phyloP scores from a whole-genome alignment of 2,797 vertebrate species.

The Phyllotis vaccarum region DNA sequence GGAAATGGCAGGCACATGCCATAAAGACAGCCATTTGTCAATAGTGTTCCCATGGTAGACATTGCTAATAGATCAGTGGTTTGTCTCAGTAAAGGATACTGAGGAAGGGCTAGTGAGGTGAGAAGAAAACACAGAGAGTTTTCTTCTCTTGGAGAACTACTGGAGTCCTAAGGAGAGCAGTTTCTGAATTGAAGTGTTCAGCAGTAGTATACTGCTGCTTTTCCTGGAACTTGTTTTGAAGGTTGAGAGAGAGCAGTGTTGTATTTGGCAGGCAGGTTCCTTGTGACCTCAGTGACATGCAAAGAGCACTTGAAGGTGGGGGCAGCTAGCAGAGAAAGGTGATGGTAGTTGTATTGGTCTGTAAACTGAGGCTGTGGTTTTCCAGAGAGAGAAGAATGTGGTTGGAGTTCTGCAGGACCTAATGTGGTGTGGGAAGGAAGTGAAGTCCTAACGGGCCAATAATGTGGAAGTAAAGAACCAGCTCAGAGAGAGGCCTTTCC shows the following conservation, averaged over 20 bases:
- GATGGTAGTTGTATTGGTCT: neutral
- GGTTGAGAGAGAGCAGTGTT: constrained; percentile 34
- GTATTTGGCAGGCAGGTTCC: constrained; percentile 27
- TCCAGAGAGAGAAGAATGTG: constrained; percentile 1
- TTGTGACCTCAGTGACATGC: constrained; percentile 1
- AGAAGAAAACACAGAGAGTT: constrained; percentile 21
- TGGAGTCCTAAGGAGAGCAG: neutral
- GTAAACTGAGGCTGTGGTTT: constrained; percentile 37
- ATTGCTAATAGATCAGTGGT: neutral
- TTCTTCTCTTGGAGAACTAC: too few relatives aligned
- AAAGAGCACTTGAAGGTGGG: neutral
- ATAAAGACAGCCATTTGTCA: constrained; percentile 26
- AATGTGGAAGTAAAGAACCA: neutral
- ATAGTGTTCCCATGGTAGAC: neutral
- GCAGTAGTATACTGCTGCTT: constrained; percentile 25
- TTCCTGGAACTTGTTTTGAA: constrained; percentile 41
- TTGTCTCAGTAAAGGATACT: constrained; percentile 8
- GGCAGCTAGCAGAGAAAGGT: neutral
- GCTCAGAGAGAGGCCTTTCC: neutral
- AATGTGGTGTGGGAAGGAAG: constrained; percentile 30
- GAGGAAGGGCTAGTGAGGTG: constrained; percentile 24
- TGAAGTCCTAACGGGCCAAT: neutral
- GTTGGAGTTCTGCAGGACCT: constrained; percentile 9
- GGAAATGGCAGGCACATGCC: neutral
- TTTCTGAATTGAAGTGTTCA: neutral